phyloP scores from a whole-genome alignment of 2,797 vertebrate genomes.

The Rhinatrema bivittatum region DNA sequence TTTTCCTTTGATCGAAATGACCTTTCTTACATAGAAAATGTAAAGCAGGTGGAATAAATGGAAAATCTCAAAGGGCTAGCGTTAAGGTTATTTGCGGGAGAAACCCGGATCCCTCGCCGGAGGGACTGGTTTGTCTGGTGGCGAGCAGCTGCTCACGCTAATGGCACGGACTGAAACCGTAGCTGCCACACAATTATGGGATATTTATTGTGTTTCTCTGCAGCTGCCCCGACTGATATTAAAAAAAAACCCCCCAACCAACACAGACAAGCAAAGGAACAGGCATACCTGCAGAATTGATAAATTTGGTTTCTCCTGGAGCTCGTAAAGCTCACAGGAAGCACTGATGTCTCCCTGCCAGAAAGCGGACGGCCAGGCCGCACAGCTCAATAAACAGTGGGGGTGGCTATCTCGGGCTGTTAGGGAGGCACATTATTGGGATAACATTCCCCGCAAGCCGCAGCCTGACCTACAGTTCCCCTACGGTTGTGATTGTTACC shows the following conservation, averaged over 20 bases:
- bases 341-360: slow-evolving; percentile 1
- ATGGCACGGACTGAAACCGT: slow-evolving; percentile 5
- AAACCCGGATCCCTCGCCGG: not conserved
- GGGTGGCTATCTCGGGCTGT: no score
- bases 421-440: no score
- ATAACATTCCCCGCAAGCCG: no score
- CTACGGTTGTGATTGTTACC: no score
- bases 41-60: slow-evolving; percentile 6
- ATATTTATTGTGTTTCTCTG: slow-evolving; percentile 34
- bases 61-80: not conserved
- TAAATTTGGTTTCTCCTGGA: slow-evolving; percentile 22
- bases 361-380: slow-evolving; percentile 9
- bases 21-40: slow-evolving; percentile 1
- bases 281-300: slow-evolving; percentile 18
- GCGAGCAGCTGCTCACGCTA: not conserved
- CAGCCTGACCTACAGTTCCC: no score
- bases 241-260: no score
- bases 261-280: no score
- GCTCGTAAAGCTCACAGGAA: slow-evolving; percentile 10
- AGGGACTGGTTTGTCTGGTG: slow-evolving; percentile 6
- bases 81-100: not conserved
- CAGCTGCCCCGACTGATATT: slow-evolving; percentile 23
- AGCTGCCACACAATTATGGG: not conserved
- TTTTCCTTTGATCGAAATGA: slow-evolving; percentile 1
- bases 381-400: slow-evolving; percentile 3